phyloP scores from a whole-genome alignment of 2,888 invertebrate species.

The Phytoseiulus persimilis region DNA sequence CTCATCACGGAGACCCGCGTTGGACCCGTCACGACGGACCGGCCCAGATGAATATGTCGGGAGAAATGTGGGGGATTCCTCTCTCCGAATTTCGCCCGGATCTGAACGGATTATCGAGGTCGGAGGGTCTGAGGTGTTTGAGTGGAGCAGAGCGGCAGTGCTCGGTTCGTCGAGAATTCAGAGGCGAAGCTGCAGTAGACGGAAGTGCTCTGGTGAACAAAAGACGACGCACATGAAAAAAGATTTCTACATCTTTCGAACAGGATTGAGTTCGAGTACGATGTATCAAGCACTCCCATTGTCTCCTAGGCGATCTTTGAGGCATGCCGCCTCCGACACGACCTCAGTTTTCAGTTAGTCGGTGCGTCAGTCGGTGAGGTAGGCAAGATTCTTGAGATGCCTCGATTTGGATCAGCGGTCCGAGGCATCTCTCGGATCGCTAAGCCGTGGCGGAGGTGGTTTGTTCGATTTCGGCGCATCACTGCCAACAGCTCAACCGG shows the following conservation, averaged over 20 bases:
- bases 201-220: neutral
- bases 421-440: neutral
- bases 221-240: neutral
- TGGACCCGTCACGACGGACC: too few relatives aligned
- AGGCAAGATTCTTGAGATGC: constrained; percentile 5
- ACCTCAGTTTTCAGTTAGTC: neutral
- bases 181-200: neutral
- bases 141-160: neutral
- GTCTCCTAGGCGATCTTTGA: neutral
- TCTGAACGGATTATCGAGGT: neutral
- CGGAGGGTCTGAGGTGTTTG: neutral
- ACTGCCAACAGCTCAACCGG: neutral
- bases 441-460: neutral
- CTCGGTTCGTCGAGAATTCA: neutral
- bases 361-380: neutral
- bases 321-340: neutral
- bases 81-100: neutral
- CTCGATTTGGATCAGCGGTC: neutral
- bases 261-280: neutral
- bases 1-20: neutral
- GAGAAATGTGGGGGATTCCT: neutral
- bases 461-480: neutral
- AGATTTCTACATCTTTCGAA: neutral
- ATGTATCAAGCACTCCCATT: neutral
- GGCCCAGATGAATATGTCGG: too few relatives aligned